A percentile compares a stretch with the other conserved stretches of the same genome.
Evolutionary conservation across 2,797 vertebrate genomes (phyloP).

Genomic region (Sphaeramia orbicularis): DNA sequence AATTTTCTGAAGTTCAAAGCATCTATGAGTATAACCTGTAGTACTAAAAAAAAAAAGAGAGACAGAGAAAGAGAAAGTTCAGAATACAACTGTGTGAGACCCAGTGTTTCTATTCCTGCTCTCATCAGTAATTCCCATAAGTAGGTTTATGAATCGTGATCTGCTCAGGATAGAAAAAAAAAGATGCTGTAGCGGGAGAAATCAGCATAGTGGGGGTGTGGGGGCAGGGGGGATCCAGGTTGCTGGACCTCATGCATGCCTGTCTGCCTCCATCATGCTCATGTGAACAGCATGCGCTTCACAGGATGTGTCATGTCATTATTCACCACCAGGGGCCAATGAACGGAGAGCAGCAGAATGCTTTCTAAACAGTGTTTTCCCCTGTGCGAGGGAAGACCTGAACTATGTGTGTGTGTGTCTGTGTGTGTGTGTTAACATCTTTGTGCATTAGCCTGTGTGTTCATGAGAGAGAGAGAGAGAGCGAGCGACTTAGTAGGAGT

Average conservation of each 20-base stretch:
- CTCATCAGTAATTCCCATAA: no score
- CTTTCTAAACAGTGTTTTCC: constrained; percentile 56
- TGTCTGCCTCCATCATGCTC: constrained; percentile 74
- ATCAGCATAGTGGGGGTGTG: constrained; percentile 25
- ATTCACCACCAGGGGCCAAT: constrained; percentile 77
- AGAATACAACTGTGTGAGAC: no score
- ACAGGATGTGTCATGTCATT: constrained; percentile 76
- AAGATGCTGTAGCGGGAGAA: constrained; percentile 33
- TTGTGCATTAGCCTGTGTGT: constrained; percentile 41
- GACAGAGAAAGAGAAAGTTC: no score
- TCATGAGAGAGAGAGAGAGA: constrained; percentile 4
- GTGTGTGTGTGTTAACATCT: constrained; percentile 14
- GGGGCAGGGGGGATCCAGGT: constrained; percentile 50
- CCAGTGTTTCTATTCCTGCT: no score
- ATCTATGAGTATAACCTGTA: no score
- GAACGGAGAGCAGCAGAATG: constrained; percentile 51
- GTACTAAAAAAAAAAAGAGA: no score
- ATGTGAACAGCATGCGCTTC: constrained; percentile 65
- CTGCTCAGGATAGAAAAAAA: not conserved
- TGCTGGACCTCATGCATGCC: constrained; percentile 64
- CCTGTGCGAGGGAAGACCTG: constrained; percentile 53
- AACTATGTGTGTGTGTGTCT: constrained; percentile 6
- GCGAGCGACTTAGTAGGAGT: not conserved
- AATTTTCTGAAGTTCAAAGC: no score
- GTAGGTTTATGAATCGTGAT: not conserved